Evolutionary conservation across 1,140 invertebrate genomes (phyloP).

Genomic region (Aphelinus atriplicis): DNA sequence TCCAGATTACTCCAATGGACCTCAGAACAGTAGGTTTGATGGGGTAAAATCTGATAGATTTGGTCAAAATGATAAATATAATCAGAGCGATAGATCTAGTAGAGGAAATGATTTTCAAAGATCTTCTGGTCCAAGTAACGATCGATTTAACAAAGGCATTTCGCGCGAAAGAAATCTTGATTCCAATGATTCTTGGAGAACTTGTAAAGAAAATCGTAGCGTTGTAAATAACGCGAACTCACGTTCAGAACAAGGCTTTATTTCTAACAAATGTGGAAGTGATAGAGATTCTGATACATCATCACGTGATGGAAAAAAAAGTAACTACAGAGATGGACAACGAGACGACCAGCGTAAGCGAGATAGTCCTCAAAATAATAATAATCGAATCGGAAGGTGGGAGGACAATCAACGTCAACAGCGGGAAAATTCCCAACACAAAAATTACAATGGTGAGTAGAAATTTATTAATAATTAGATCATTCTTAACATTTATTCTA

Average conservation of each 20-base stretch:
- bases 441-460: slow-evolving; percentile 15
- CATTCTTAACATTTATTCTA: neutral
- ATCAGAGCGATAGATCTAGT: slow-evolving; percentile 8
- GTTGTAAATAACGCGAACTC: slow-evolving; percentile 24
- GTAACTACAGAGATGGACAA: slow-evolving; percentile 38
- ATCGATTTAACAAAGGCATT: slow-evolving; percentile 42
- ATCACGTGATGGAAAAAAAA: slow-evolving; percentile 41
- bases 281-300: slow-evolving; percentile 56
- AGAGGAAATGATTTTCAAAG: slow-evolving; percentile 2
- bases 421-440: neutral
- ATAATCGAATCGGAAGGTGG: slow-evolving; percentile 24
- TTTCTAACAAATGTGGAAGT: slow-evolving; percentile 46
- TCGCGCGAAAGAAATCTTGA: slow-evolving; percentile 36
- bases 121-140: slow-evolving; percentile 26
- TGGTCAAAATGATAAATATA: neutral
- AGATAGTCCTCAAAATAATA: neutral
- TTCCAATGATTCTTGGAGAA: slow-evolving; percentile 41
- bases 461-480: too few species aligned
- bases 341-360: slow-evolving; percentile 22
- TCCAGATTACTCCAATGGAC: slow-evolving; percentile 14
- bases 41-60: slow-evolving; percentile 20
- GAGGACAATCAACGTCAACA: slow-evolving; percentile 3
- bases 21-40: slow-evolving; percentile 35
- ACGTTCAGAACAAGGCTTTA: slow-evolving; percentile 37
- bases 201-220: slow-evolving; percentile 43